Percentiles rank a stretch among this genome's conserved stretches.
phyloP scores from a whole-genome alignment of 2,888 invertebrate genomes.

The Habrosyne pyritoides region DNA sequence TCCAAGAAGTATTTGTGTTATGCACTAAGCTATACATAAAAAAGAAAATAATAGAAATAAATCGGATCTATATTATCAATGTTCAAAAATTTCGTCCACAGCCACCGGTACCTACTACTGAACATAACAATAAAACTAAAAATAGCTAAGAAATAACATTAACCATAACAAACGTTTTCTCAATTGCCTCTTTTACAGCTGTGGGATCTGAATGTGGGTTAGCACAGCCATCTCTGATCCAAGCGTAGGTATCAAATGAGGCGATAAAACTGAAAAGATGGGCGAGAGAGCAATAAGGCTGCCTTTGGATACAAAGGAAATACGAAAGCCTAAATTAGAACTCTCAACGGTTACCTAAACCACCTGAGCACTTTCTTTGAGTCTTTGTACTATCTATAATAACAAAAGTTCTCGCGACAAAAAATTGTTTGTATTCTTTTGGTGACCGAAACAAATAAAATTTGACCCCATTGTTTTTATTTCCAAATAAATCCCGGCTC shows the following conservation, averaged over 20 bases:
- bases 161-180: not conserved
- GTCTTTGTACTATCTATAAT: not conserved
- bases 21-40: too few species aligned
- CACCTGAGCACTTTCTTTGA: not conserved
- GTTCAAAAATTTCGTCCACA: too few species aligned
- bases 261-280: constrained; percentile 1
- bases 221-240: not conserved
- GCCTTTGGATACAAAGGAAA: constrained; percentile 1
- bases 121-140: too few species aligned
- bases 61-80: too few species aligned
- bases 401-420: not conserved
- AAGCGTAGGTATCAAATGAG: not conserved
- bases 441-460: not conserved
- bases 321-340: not conserved
- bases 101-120: too few species aligned
- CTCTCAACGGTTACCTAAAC: not conserved
- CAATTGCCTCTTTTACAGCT: not conserved
- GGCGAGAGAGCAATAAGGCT: not conserved
- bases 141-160: not conserved
- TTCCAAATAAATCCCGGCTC: not conserved
- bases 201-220: constrained; percentile 1
- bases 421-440: not conserved
- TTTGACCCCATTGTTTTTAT: not conserved
- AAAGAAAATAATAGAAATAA: too few species aligned
- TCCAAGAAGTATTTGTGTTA: too few species aligned